A percentile compares a stretch with the other conserved stretches of the same genome.
phyloP scores from a whole-genome alignment of 2,797 vertebrate genomes.

The Pitangus sulphuratus region DNA sequence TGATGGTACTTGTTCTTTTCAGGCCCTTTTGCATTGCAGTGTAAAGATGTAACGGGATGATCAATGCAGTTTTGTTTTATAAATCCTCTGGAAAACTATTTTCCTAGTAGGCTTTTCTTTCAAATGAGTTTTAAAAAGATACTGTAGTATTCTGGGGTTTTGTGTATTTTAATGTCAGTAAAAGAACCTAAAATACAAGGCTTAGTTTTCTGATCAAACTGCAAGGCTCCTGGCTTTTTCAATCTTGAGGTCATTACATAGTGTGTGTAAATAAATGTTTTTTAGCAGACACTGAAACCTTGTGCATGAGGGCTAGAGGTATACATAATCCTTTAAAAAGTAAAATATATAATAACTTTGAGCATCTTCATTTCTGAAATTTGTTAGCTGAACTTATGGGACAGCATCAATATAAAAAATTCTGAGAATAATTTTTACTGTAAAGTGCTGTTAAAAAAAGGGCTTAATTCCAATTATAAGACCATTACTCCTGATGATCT shows the following conservation, averaged over 20 bases:
- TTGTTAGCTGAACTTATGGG: neutral
- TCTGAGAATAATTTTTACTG: neutral
- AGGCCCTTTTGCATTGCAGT: neutral
- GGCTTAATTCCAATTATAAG: rapidly evolving
- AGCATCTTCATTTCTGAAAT: neutral
- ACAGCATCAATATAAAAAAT: neutral
- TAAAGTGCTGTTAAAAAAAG: neutral
- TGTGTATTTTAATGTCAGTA: neutral
- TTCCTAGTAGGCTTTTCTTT: neutral
- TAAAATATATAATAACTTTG: neutral
- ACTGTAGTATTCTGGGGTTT: neutral
- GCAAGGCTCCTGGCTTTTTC: neutral
- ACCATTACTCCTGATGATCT: neutral
- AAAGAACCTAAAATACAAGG: neutral
- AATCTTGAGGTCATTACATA: neutral
- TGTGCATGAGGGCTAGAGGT: neutral
- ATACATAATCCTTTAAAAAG: neutral
- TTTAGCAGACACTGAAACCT: neutral
- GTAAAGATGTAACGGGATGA: neutral
- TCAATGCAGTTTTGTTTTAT: neutral
- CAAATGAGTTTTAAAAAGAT: neutral
- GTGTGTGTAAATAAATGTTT: neutral
- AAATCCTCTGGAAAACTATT: neutral
- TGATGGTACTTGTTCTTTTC: neutral
- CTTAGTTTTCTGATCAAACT: neutral